Base-by-base conservation (phyloP, 2,797 vertebrate genomes). In the Paratrypauchen microcephalus region DNA sequence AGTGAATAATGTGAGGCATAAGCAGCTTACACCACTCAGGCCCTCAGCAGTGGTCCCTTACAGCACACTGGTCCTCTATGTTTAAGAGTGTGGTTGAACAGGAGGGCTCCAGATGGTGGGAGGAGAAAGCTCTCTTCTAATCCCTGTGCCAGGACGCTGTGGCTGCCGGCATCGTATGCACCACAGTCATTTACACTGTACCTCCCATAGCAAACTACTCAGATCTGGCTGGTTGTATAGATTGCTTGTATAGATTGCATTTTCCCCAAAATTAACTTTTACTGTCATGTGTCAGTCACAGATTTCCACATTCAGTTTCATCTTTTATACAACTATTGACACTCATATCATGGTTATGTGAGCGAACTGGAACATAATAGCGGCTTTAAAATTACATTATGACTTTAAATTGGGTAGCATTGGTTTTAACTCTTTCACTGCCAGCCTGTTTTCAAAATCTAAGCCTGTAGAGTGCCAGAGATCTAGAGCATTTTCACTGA, bases 111-210 rank as follows among this genome's bases (percentile, higher is more conserved):
- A 92, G 92, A 91, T 92, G 89, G 91, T 81, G 73, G 65, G 79
- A 82, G 80, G 78, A 91, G 88, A 92, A 89, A 91, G 79, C 85
- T 80, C 77, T 87, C 50, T 72, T 89, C 89, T 91, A 92, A 91
- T 92, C 90, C 89, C 65, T 57, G 57, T 74, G 76, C 83, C 83
- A 79, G 82, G 78, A 87, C 86, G 88, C 88, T 75, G 78, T 59
- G 78, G 74, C 76, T 69, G 68, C 60, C 23, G 45, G 61, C 50
- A 32, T 47, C 32, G 12, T 68, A 48, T 60, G 36, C 68, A 60
- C 74, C 47, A 57, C 47, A 57, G 48, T 58, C 28, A 5, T 47
- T 5, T 68, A 59, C 72, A 70, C 23, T 47, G 50, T 24, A 64
- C 70, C 66, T 69, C 66, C 61, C 73, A 55, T 1, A 0, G 23